A percentile compares a stretch with the other conserved stretches of the same genome.
Evolutionary conservation across 30 jellyfish, hydroid and myxozoan species (phyloP).

Genomic region (Catostylus mosaicus): DNA sequence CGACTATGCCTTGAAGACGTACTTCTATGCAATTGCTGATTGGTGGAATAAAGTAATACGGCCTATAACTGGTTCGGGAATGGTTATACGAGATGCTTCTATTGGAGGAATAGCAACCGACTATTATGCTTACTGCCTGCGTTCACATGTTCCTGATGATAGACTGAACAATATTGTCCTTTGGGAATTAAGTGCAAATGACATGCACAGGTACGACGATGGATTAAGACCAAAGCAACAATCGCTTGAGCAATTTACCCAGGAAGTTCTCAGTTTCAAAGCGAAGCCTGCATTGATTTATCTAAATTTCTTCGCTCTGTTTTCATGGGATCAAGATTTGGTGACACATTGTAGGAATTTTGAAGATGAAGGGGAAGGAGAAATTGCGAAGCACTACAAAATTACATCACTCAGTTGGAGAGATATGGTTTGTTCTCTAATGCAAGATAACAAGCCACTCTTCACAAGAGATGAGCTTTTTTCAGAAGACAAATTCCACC

Average conservation of each 20-base stretch:
- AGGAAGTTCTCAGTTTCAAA: constrained; percentile 89
- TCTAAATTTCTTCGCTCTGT: constrained; percentile 92
- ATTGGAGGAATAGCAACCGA: constrained; percentile 99
- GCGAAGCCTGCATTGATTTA: constrained; percentile 96
- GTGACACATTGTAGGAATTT: constrained; percentile 94
- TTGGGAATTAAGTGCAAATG: constrained; percentile 99
- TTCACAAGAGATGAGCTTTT: constrained; percentile 91
- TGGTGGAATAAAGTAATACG: constrained; percentile 99
- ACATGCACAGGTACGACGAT: constrained; percentile 96
- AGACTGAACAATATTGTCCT: constrained; percentile 92
- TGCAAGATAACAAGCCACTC: constrained; percentile 88
- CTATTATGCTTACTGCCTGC: constrained; percentile 94
- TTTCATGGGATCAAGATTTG: constrained; percentile 96
- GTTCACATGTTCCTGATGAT: constrained; percentile 95
- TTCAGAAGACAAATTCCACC: constrained; percentile 98
- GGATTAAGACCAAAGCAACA: constrained; percentile 80
- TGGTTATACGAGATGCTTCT: constrained; percentile 97
- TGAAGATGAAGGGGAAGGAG: constrained; percentile 99
- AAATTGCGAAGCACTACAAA: constrained; percentile 95
- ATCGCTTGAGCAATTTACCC: constrained; percentile 95
- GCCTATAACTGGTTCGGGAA: constrained; percentile 98
- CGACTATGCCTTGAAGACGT: constrained; percentile 91
- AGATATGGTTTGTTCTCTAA: constrained; percentile 93
- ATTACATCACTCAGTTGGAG: constrained; percentile 98
- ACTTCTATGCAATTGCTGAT: constrained; percentile 98